These are phyloP conservation scores for Corvus hawaiiensis DNA, from an alignment of 2,113 vertebrate genomes.

Conservation along the genomic window DNA sequence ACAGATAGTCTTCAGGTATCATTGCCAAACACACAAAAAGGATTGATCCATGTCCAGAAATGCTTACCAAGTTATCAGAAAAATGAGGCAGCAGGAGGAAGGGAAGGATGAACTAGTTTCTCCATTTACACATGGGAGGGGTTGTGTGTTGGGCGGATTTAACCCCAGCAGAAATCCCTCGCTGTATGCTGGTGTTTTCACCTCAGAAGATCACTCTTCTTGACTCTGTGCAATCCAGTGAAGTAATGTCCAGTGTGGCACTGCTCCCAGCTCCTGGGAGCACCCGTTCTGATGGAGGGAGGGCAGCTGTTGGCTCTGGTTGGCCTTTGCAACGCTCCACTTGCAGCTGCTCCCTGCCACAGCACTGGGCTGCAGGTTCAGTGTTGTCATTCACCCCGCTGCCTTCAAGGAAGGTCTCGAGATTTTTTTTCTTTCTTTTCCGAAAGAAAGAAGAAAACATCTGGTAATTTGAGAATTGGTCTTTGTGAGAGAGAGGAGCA, in stretches of 20 bases:
- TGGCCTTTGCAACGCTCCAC: not conserved
- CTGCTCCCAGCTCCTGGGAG: not conserved
- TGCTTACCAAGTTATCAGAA: not conserved
- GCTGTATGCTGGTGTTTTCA: not conserved
- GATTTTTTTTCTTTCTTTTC: not conserved
- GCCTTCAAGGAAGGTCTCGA: not conserved
- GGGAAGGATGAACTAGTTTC: not conserved
- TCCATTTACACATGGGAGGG: not conserved
- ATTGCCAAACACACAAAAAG: not conserved
- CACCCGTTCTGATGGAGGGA: not conserved
- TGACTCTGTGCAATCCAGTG: not conserved
- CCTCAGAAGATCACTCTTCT: not conserved
- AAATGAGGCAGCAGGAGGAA: not conserved
- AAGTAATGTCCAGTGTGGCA: not conserved
- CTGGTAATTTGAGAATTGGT: constrained; percentile 6
- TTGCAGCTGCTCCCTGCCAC: not conserved
- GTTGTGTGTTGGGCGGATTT: accelerated
- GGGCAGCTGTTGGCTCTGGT: accelerated
- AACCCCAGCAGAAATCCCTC: not conserved
- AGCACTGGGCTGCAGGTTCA: not conserved
- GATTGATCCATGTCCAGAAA: not conserved
- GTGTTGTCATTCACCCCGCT: not conserved
- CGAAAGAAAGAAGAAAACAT: not conserved
- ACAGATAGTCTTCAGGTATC: not conserved
- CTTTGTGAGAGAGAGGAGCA: constrained; percentile 7